These are phyloP conservation scores for Mimas tiliae DNA, from an alignment of 2,888 invertebrate species.

Conservation along the genomic window DNA sequence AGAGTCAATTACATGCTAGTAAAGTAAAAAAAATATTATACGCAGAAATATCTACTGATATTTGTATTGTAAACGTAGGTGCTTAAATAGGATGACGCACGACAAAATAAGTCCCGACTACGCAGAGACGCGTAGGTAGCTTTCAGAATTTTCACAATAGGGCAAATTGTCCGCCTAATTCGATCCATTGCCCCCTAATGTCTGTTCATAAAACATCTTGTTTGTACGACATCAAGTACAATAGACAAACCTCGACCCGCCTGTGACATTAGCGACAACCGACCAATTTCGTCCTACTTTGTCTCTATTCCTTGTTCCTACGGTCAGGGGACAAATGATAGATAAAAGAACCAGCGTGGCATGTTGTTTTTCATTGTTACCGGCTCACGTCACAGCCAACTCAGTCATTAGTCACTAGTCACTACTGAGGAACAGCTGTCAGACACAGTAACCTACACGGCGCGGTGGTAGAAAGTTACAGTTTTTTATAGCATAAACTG, in stretches of 20 bases:
- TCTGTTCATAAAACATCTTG: constrained; percentile 77
- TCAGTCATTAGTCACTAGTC: constrained; percentile 46
- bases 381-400: constrained; percentile 45
- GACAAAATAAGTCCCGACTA: constrained; percentile 35
- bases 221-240: constrained; percentile 70
- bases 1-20: too few species aligned
- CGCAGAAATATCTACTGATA: neutral
- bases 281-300: constrained; percentile 71
- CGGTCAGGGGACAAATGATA: constrained; percentile 65
- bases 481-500: too few species aligned
- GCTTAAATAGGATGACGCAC: neutral
- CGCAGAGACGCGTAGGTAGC: constrained; percentile 37
- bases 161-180: constrained; percentile 69
- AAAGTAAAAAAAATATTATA: neutral
- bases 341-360: constrained; percentile 58
- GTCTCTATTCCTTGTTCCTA: constrained; percentile 69
- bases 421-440: constrained; percentile 40
- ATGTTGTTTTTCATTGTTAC: constrained; percentile 69
- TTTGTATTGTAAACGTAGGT: neutral
- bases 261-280: constrained; percentile 60
- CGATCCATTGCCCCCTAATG: constrained; percentile 72
- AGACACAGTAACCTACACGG: constrained; percentile 41
- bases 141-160: constrained; percentile 56
- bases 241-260: constrained; percentile 59
- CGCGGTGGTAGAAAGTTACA: constrained; percentile 38